Evolutionary conservation across 2,888 invertebrate genomes (phyloP), one percentile per base, ranked within the genome.

Genomic region (Subacronicta megacephala): DNA sequence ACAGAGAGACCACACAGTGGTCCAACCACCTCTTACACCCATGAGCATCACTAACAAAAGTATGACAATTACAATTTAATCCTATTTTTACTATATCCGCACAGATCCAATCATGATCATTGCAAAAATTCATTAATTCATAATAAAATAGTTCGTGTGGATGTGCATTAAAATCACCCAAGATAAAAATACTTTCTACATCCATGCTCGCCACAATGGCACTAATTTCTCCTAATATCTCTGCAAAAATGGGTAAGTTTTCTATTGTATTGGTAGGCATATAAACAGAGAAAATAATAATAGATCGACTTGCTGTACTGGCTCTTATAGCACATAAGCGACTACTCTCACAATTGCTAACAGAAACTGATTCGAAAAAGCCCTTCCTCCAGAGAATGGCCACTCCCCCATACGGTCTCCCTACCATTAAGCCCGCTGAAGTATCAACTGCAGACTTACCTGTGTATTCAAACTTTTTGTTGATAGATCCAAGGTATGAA

Each of bases 311-410:
- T 10, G 12, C 29, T 10, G 12, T 29, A 4, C 29, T 29, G 12
- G 29, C 29, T 12, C 12, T 29, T 10, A 29, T 29, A 12, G 29
- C 29, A 23, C 23, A 23, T 23, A 7, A 42, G 13, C 4, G 31
- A 17, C 9, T 29, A 29, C 51, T 51, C 4, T 12, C 17, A 52
- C 51, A 51, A 9, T 42, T 16, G 20, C 72, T 37, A 1, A 52
- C 40, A 6, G 37, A 4, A 6, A 52, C 44, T 2, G 43, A 10
- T 9, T 46, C 13, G 16, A 58, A 51, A 13, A 38, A 15, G 1
- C 36, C 6, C 31, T 51, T 58, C 3, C 57, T 23, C 57, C 51
- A 51, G 13, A 58, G 18, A 12, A 58, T 41, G 9, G 46, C 57
- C 5, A 58, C 41, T 2, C 57, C 51, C 3, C 51, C 57, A 16